Evolutionary conservation across 2,113 vertebrate species (phyloP).

Genomic region (Oceanites oceanicus): DNA sequence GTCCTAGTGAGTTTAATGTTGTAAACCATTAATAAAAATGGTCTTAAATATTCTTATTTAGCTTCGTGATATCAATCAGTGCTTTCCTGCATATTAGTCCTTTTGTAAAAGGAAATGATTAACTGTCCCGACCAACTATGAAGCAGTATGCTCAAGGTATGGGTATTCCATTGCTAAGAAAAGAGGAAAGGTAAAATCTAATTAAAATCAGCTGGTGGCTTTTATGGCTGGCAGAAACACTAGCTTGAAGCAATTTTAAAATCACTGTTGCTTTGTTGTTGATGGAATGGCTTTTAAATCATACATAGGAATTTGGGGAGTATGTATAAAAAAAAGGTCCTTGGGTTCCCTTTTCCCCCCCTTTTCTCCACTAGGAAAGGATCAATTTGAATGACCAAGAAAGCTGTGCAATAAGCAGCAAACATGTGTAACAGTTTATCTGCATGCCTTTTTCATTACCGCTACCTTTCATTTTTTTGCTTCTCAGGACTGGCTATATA

Average conservation of each 20-base stretch:
- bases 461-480: not conserved
- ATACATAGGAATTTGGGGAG: conserved; percentile 6
- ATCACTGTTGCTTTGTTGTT: conserved; percentile 29
- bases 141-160: conserved; percentile 37
- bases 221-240: conserved; percentile 42
- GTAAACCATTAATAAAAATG: conserved; percentile 47
- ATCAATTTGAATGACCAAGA: not conserved
- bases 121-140: conserved; percentile 44
- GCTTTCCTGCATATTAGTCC: not conserved
- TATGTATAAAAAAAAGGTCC: not conserved
- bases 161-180: conserved; percentile 34
- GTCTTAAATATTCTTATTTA: conserved; percentile 18
- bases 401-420: not conserved
- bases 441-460: not conserved
- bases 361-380: not conserved
- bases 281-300: conserved; percentile 40
- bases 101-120: conserved; percentile 63
- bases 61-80: conserved; percentile 2
- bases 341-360: not conserved
- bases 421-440: not conserved
- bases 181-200: conserved; percentile 71
- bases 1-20: conserved; percentile 25
- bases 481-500: not conserved
- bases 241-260: conserved; percentile 26
- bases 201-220: conserved; percentile 76